A percentile compares a stretch with the other conserved stretches of the same genome.
Evolutionary conservation across 2,113 vertebrate genomes (phyloP).

Genomic region (Equus przewalskii): DNA sequence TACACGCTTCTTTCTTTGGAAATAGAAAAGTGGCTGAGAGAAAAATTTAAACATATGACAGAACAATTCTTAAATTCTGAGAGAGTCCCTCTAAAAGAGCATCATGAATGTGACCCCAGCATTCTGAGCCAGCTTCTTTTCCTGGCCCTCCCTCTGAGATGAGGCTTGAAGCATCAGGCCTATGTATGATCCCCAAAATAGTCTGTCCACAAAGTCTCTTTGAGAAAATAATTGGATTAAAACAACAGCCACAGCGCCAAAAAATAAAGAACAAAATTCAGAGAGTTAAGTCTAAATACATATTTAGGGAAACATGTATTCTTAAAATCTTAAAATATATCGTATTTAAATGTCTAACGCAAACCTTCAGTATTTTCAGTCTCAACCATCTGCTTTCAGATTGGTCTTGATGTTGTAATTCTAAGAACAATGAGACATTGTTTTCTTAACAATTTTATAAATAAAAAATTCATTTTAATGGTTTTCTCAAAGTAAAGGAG

Average conservation of each 20-base stretch:
- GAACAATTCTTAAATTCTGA: background rate
- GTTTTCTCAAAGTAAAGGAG: background rate
- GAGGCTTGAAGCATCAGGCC: background rate
- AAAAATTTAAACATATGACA: background rate
- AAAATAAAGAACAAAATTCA: background rate
- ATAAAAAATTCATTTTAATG: background rate
- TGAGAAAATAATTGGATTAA: background rate
- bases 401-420: background rate
- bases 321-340: background rate
- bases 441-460: constrained; percentile 17
- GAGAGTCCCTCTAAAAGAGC: background rate
- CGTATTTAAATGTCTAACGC: constrained; percentile 4
- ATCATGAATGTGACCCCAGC: background rate
- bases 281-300: background rate
- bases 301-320: background rate
- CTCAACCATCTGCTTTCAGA: background rate
- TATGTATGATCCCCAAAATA: background rate
- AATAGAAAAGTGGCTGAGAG: background rate
- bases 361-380: background rate
- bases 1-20: background rate
- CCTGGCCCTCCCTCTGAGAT: background rate
- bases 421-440: background rate
- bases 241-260: background rate
- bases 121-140: background rate
- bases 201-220: background rate